These are phyloP conservation scores for Pyrocephalus nanus DNA, from an alignment of 2,797 vertebrate genomes.

Conservation along the genomic window DNA sequence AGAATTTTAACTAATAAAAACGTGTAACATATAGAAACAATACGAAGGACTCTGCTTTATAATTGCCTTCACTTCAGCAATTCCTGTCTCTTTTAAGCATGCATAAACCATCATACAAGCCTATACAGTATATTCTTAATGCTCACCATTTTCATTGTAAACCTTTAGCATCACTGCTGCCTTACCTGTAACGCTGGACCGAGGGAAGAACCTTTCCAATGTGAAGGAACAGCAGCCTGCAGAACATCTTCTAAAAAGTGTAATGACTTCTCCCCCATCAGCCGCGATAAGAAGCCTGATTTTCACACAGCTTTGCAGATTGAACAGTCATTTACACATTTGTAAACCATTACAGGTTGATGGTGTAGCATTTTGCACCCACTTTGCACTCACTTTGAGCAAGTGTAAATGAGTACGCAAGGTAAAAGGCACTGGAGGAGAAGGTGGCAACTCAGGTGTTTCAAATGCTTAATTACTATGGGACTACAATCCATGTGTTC, in stretches of 20 bases:
- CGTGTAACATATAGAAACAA: fast-evolving
- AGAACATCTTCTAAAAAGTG: fast-evolving
- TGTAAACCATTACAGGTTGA: not conserved
- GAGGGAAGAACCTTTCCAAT: not conserved
- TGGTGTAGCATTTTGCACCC: not conserved
- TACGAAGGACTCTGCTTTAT: fast-evolving
- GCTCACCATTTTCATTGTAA: fast-evolving
- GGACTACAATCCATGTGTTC: not conserved
- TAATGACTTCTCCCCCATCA: not conserved
- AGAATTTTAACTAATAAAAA: not conserved
- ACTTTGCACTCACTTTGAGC: not conserved
- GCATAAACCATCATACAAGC: not conserved
- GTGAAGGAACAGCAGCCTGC: fast-evolving
- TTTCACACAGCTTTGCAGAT: not conserved
- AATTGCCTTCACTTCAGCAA: not conserved
- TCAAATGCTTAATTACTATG: not conserved
- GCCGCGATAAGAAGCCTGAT: not conserved
- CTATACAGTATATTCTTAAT: not conserved
- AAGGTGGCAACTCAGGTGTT: not conserved
- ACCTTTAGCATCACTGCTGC: not conserved
- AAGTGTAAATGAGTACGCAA: not conserved
- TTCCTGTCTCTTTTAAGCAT: not conserved
- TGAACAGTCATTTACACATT: not conserved
- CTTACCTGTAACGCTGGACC: fast-evolving
- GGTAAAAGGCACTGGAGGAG: not conserved